Conservation (phyloP, 2,797 vertebrate species). For the Molossus molossus region DNA sequence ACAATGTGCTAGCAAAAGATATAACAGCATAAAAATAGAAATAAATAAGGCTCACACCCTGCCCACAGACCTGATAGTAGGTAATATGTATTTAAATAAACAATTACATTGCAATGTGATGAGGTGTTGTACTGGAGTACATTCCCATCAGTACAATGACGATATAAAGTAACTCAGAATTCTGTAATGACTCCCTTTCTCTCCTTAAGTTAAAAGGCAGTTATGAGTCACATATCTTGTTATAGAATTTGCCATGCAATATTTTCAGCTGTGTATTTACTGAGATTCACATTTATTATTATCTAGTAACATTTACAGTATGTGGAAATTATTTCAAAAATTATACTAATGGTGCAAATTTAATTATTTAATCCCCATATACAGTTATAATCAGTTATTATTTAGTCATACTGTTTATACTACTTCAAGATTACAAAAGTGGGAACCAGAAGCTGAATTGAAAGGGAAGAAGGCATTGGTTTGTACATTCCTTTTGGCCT, state of each 20-base stretch:
- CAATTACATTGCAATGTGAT: not conserved
- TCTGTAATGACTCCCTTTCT: not conserved
- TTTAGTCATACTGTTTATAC: not conserved
- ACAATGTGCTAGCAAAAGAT: not conserved
- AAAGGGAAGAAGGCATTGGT: not conserved
- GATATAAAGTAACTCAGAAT: not conserved
- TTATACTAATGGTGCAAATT: not conserved
- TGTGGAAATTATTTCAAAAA: not conserved
- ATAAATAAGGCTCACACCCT: not conserved
- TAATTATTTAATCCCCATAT: not conserved
- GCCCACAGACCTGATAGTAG: not conserved
- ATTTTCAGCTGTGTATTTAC: not conserved
- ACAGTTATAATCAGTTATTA: not conserved
- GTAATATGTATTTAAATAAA: conserved; percentile 48
- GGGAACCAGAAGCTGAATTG: not conserved
- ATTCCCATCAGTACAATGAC: not conserved
- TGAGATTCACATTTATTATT: not conserved
- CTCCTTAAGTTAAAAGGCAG: conserved; percentile 46
- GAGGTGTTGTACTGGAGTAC: not conserved
- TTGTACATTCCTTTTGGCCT: conserved; percentile 43
- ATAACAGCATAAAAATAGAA: not conserved
- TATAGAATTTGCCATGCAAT: not conserved
- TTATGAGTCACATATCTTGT: not conserved
- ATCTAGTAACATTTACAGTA: not conserved
- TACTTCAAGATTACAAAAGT: not conserved